These are phyloP conservation scores for Neomonachus schauinslandi DNA, from an alignment of 2,113 vertebrate species.

Conservation along the genomic window DNA sequence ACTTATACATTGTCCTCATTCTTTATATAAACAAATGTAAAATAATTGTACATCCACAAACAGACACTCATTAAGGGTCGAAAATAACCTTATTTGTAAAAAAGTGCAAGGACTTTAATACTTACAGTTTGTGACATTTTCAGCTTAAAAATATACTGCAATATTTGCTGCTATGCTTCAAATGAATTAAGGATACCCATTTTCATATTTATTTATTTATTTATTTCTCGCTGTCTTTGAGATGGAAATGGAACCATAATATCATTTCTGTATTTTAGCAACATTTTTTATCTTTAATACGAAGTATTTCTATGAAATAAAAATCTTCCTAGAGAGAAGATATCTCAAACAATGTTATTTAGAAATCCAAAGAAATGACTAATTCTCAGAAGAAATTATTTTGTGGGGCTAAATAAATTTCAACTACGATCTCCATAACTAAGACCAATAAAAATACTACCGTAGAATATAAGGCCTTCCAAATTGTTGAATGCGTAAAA, in stretches of 20 bases:
- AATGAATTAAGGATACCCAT: background rate
- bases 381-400: background rate
- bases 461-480: background rate
- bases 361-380: background rate
- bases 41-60: background rate
- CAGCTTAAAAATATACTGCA: background rate
- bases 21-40: background rate
- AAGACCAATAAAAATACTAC: background rate
- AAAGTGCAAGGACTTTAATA: background rate
- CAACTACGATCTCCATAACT: background rate
- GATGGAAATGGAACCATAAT: background rate
- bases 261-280: background rate
- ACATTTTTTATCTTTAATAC: background rate
- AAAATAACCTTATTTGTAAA: background rate
- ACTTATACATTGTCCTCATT: rapidly evolving
- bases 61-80: background rate
- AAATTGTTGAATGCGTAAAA: background rate
- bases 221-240: background rate
- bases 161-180: background rate
- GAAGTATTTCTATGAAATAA: background rate
- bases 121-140: background rate
- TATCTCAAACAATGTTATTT: background rate
- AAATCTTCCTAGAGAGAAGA: background rate
- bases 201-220: background rate
- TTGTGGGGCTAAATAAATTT: background rate